These are phyloP conservation scores for Alectura lathami DNA, from an alignment of 2,113 vertebrate species.

Conservation along the genomic window DNA sequence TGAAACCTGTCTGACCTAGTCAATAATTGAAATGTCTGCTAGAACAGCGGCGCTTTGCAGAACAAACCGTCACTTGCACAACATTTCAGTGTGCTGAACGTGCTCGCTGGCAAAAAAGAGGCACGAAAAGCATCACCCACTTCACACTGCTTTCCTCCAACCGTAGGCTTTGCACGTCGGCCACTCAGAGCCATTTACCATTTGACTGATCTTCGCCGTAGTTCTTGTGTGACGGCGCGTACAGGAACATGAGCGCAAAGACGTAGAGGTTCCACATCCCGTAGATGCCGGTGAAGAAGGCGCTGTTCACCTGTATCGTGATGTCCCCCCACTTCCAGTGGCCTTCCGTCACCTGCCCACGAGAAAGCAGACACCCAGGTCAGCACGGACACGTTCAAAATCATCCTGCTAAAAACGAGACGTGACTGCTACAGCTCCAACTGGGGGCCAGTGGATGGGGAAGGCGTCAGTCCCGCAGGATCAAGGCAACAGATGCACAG, in stretches of 20 bases:
- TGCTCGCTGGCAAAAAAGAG: not conserved
- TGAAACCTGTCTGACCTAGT: not conserved
- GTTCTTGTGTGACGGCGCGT: slow-evolving; percentile 95
- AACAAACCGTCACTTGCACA: not conserved
- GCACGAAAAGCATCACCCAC: not conserved
- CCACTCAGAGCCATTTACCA: slow-evolving; percentile 58
- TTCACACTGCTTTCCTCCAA: accelerated
- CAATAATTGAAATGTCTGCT: not conserved
- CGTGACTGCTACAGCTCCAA: not conserved
- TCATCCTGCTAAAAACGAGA: not conserved
- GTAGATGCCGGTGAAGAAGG: slow-evolving; percentile 97
- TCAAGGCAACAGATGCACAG: not conserved
- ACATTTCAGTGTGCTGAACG: accelerated
- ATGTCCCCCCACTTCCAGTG: slow-evolving; percentile 95
- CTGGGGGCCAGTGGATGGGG: not conserved
- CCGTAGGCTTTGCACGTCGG: not conserved
- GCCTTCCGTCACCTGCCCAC: slow-evolving; percentile 89
- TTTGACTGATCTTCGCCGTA: slow-evolving; percentile 92
- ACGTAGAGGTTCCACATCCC: slow-evolving; percentile 99
- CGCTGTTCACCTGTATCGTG: slow-evolving; percentile 91
- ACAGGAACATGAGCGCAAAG: slow-evolving; percentile 97
- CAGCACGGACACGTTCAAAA: no score
- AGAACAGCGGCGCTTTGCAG: not conserved
- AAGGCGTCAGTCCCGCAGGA: not conserved
- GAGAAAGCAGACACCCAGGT: not conserved